phyloP scores from a whole-genome alignment of 2,888 invertebrate species.

The Polyommatus icarus region DNA sequence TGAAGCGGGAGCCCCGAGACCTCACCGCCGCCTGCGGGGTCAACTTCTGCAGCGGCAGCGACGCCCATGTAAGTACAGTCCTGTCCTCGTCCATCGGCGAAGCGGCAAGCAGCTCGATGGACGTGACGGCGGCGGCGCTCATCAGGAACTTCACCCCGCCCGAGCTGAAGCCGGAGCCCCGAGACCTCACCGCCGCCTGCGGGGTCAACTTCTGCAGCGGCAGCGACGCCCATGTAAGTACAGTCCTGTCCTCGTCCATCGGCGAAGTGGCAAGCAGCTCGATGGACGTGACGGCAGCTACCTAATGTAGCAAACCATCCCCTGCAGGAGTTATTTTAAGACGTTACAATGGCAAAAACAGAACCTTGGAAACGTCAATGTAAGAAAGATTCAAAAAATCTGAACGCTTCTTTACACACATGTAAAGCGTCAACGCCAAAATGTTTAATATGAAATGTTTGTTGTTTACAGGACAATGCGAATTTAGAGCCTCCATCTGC shows the following conservation, averaged over 20 bases:
- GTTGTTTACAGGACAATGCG: constrained; percentile 73
- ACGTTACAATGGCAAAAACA: background rate
- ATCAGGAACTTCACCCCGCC: constrained; percentile 48
- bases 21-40: constrained; percentile 82
- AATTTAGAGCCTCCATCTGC: constrained; percentile 87
- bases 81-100: constrained; percentile 68
- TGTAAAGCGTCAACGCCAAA: too few species aligned
- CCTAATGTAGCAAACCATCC: background rate
- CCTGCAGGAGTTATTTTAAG: too few species aligned
- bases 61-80: constrained; percentile 57
- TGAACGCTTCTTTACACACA: too few species aligned
- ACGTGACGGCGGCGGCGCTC: constrained; percentile 45
- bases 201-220: constrained; percentile 84
- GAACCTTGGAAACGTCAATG: too few species aligned
- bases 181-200: constrained; percentile 72
- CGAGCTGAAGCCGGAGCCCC: constrained; percentile 62
- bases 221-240: constrained; percentile 64
- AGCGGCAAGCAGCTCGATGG: constrained; percentile 50
- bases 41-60: constrained; percentile 80
- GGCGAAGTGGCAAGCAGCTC: constrained; percentile 59
- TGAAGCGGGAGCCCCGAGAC: constrained; percentile 67
- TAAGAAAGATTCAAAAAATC: too few species aligned
- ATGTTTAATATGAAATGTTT: too few species aligned
- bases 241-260: constrained; percentile 58
- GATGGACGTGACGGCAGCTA: constrained; percentile 43